Evolutionary conservation across 2,888 invertebrate species (phyloP), one percentile per base, ranked within the genome.

Genomic region (Doris montereyensis): DNA sequence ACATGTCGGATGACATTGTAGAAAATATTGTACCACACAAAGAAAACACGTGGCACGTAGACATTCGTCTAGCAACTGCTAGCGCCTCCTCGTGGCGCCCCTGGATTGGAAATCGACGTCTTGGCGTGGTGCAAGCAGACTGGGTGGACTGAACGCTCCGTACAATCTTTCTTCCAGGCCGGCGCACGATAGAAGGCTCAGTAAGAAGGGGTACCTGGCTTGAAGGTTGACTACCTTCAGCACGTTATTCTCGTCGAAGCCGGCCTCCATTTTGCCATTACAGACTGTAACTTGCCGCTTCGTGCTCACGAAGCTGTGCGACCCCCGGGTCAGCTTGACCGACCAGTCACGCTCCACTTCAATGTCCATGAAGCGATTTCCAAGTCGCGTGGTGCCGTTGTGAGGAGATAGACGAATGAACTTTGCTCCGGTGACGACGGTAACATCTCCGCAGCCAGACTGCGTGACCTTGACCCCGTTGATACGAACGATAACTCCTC

Each of bases 391-490:
- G 13, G 88, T 84, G 26, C 89, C 87, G 28, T 81, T 86, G 5
- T 77, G 76, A 1, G 92, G 90, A n/a, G 89, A 90, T 82, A 90
- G 87, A 24, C 87, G 84, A 41, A 92, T 85, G 68, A 86, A 88
- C 78, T 91, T 90, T n/a, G 90, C 89, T 28, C 91, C 90, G n/a
- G 88, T 87, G 24, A 88, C 87, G 17, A 92, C 89, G 2, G 84
- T 86, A 3, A 92, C 90, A 68, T 92, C 91, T 17, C 91, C 91
- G 8, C 86, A 83, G 2, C 86, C 85, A 52, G 86, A 88, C 82
- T 92, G 91, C 10, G 88, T 87, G 77, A 92, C 89, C 76, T 88
- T 86, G 41, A 88, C 85, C 21, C 90, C 90, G 83, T 92, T 92
- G 77, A 92, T 88, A 68, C 87, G 85, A 2, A 92, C 88, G 52